Evolutionary conservation across 2,797 vertebrate species (phyloP).

Genomic region (Microhierax caerulescens): DNA sequence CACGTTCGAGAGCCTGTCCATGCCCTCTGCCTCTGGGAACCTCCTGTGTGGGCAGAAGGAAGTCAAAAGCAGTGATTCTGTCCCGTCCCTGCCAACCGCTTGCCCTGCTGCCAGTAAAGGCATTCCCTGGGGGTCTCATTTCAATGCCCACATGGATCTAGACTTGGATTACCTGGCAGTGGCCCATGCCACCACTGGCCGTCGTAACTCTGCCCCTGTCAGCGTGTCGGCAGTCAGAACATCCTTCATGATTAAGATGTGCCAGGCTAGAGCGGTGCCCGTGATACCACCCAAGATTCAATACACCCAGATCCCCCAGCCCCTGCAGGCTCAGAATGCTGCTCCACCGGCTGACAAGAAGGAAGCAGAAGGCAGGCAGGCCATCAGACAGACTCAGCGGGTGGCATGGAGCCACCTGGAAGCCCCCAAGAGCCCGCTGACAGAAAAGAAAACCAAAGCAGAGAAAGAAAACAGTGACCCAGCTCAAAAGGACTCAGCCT

Average conservation of each 20-base stretch:
- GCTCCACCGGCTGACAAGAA: constrained; percentile 41
- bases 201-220: constrained; percentile 93
- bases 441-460: constrained; percentile 76
- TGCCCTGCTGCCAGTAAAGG: constrained; percentile 59
- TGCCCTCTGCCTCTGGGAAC: constrained; percentile 50
- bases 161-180: constrained; percentile 69
- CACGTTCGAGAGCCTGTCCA: constrained; percentile 67
- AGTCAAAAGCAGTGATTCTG: constrained; percentile 62
- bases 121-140: constrained; percentile 60
- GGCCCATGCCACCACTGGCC: constrained; percentile 78
- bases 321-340: constrained; percentile 76
- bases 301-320: constrained; percentile 93
- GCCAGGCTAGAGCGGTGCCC: constrained; percentile 93
- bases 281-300: constrained; percentile 94
- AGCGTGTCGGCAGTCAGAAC: constrained; percentile 93
- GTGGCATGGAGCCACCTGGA: constrained; percentile 65
- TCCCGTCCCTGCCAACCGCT: constrained; percentile 38
- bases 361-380: constrained; percentile 60
- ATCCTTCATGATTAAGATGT: constrained; percentile 96
- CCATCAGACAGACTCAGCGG: constrained; percentile 61
- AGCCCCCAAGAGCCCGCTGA: constrained; percentile 50
- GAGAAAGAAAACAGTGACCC: constrained; percentile 83
- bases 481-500: constrained; percentile 47
- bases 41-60: constrained; percentile 65
- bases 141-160: constrained; percentile 44